These are phyloP conservation scores for Xylophagus ater DNA, from an alignment of 2,888 invertebrate species.

Conservation along the genomic window DNA sequence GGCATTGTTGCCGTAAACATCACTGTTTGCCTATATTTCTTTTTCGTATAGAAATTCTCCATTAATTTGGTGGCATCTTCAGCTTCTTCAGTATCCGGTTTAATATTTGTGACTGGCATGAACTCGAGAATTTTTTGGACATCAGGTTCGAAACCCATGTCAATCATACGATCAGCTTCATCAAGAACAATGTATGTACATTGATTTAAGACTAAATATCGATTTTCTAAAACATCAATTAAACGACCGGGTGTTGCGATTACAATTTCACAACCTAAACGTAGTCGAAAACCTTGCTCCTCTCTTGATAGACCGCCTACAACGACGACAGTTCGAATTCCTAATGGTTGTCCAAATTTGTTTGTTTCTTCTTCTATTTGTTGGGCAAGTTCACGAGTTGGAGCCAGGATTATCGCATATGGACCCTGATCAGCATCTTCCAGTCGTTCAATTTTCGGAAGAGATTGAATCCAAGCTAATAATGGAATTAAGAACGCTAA, in stretches of 20 bases:
- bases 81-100: slow-evolving; percentile 96
- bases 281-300: slow-evolving; percentile 93
- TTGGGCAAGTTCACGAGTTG: slow-evolving; percentile 98
- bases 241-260: slow-evolving; percentile 99
- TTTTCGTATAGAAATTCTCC: slow-evolving; percentile 89
- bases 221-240: slow-evolving; percentile 95
- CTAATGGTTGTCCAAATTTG: slow-evolving; percentile 89
- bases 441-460: slow-evolving; percentile 88
- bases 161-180: slow-evolving; percentile 99
- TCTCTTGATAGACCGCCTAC: slow-evolving; percentile 96
- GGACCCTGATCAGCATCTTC: slow-evolving; percentile 93
- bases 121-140: slow-evolving; percentile 96
- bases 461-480: slow-evolving; percentile 92
- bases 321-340: slow-evolving; percentile 91
- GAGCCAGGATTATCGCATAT: slow-evolving; percentile 97
- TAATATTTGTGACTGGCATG: slow-evolving; percentile 96
- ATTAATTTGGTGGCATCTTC: slow-evolving; percentile 86
- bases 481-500: slow-evolving; percentile 95
- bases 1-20: slow-evolving; percentile 99
- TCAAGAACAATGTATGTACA: slow-evolving; percentile 96
- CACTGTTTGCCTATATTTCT: slow-evolving; percentile 97
- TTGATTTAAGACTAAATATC: slow-evolving; percentile 90
- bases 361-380: slow-evolving; percentile 99
- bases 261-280: slow-evolving; percentile 98
- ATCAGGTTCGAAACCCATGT: slow-evolving; percentile 99